Percentiles rank a stretch among this genome's conserved stretches.
Evolutionary conservation across 1,140 invertebrate species (phyloP).

Genomic region (Lasaia peninsularis): DNA sequence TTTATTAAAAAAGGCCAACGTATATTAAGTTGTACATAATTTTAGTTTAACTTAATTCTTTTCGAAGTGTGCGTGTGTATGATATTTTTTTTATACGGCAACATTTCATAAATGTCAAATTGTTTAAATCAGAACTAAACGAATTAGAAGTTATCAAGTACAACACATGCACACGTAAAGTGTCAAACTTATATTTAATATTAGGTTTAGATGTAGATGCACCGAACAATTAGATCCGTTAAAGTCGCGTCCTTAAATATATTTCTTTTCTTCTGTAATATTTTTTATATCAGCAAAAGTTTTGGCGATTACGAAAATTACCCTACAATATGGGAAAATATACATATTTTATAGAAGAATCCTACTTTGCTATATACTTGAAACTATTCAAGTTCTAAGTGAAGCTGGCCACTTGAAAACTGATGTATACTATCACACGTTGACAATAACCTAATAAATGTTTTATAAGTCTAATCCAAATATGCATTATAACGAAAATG

Average conservation of each 20-base stretch:
- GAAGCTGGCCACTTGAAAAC: no score
- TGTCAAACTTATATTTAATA: slow-evolving; percentile 11
- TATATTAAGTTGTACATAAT: slow-evolving; percentile 46
- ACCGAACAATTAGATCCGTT: background rate
- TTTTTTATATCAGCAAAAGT: no score
- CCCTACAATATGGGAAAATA: no score
- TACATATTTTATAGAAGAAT: no score
- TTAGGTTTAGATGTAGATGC: slow-evolving; percentile 6
- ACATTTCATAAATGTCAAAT: background rate
- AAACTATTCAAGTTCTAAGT: no score
- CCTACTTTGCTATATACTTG: no score
- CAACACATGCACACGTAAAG: background rate
- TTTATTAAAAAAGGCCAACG: slow-evolving; percentile 78
- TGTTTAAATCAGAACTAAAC: background rate
- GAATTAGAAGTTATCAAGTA: background rate
- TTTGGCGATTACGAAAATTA: no score
- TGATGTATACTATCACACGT: no score
- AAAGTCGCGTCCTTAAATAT: background rate
- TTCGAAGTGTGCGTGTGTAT: slow-evolving; percentile 8
- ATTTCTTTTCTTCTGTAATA: background rate
- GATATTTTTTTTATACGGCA: background rate
- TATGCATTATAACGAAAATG: background rate
- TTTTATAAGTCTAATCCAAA: no score
- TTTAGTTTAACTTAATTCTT: background rate
- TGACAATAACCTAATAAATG: no score